A percentile compares a stretch with the other conserved stretches of the same genome.
Conservation (phyloP, 2,888 invertebrate genomes). For the Plemyria rubiginata region DNA sequence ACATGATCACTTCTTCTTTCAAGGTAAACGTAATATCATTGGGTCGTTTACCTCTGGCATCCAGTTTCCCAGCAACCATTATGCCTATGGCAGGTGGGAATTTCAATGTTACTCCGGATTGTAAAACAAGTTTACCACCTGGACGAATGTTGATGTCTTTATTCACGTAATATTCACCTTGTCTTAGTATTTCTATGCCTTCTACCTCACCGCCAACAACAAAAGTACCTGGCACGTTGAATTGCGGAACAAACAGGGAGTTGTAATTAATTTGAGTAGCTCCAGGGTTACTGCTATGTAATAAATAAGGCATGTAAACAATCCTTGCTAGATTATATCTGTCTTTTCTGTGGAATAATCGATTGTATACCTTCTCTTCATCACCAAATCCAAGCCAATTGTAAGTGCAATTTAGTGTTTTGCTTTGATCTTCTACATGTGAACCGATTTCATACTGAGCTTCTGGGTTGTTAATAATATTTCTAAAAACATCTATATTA, state of each 20-base stretch:
- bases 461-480: constrained; percentile 95
- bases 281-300: constrained; percentile 95
- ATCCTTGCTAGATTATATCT: constrained; percentile 98
- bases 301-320: constrained; percentile 94
- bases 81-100: constrained; percentile 98
- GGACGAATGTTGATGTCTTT: constrained; percentile 97
- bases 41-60: constrained; percentile 91
- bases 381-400: constrained; percentile 95
- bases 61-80: constrained; percentile 97
- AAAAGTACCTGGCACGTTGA: constrained; percentile 88
- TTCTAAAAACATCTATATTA: constrained; percentile 94
- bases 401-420: constrained; percentile 95
- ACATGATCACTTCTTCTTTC: constrained; percentile 89
- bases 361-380: constrained; percentile 89
- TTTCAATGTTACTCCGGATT: constrained; percentile 94
- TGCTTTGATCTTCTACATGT: constrained; percentile 97
- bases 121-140: constrained; percentile 94
- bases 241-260: constrained; percentile 91
- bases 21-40: constrained; percentile 92
- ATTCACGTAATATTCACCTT: constrained; percentile 95
- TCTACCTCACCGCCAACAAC: constrained; percentile 96
- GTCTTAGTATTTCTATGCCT: constrained; percentile 92
- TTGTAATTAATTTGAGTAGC: constrained; percentile 92
- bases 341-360: constrained; percentile 94
- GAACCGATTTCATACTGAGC: constrained; percentile 98